Percentiles rank a stretch among this genome's conserved stretches.
These are phyloP conservation scores for Acyrthosiphon pisum DNA, from an alignment of 1,140 invertebrate genomes.

Conservation along the genomic window DNA sequence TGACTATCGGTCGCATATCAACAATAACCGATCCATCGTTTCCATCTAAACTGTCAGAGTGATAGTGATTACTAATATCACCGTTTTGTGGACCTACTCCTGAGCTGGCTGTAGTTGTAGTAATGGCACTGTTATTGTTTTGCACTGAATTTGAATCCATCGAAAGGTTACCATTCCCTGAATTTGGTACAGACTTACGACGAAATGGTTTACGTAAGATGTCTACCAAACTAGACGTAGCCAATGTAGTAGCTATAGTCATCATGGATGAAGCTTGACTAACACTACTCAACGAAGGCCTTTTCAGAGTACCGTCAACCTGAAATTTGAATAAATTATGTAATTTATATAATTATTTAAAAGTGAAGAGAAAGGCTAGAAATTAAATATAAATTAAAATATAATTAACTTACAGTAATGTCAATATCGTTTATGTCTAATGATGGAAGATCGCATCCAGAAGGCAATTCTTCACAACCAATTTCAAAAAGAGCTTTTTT, in stretches of 20 bases:
- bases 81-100: conserved; percentile 52
- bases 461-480: conserved; percentile 84
- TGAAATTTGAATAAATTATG: not conserved
- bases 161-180: conserved; percentile 59
- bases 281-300: conserved; percentile 64
- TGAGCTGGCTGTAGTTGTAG: conserved; percentile 58
- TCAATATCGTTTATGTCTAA: conserved; percentile 47
- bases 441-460: conserved; percentile 74
- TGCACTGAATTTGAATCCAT: conserved; percentile 1
- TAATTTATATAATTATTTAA: not conserved
- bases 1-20: conserved; percentile 55
- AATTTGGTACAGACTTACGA: conserved; percentile 72
- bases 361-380: not conserved
- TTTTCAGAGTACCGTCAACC: conserved; percentile 57
- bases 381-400: not conserved
- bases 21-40: conserved; percentile 50
- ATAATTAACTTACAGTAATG: conserved; percentile 24
- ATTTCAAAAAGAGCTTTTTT: conserved; percentile 81
- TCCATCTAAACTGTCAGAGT: conserved; percentile 41
- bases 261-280: conserved; percentile 61
- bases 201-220: conserved; percentile 71
- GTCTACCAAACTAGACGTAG: conserved; percentile 67
- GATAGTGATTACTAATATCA: conserved; percentile 48
- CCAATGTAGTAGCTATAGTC: conserved; percentile 59
- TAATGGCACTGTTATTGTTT: conserved; percentile 53